Evolutionary conservation across 2,113 vertebrate species (phyloP).

Genomic region (Fulica atra): DNA sequence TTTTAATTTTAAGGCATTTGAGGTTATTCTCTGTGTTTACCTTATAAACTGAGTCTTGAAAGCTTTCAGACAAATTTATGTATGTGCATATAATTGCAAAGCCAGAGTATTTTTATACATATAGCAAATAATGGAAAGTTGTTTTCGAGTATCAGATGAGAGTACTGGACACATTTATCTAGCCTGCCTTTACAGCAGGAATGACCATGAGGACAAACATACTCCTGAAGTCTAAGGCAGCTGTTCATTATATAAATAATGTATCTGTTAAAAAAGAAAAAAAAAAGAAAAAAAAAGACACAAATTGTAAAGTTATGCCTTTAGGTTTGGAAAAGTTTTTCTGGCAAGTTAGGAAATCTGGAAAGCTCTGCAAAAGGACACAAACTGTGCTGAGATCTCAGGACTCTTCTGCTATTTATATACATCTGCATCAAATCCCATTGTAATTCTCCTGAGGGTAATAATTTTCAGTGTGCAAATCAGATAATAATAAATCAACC

Average conservation of each 20-base stretch:
- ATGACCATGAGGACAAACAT: neutral
- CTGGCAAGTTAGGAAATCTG: constrained; percentile 19
- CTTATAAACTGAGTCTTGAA: neutral
- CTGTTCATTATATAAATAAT: neutral
- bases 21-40: neutral
- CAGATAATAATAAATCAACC: constrained; percentile 64
- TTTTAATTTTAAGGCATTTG: neutral
- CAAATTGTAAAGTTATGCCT: neutral
- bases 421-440: constrained; percentile 47
- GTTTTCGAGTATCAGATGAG: neutral
- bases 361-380: neutral
- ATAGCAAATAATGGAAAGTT: neutral
- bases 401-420: constrained; percentile 57
- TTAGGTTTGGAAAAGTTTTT: constrained; percentile 8
- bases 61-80: neutral
- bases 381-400: constrained; percentile 40
- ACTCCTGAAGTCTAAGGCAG: neutral
- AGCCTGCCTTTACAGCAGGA: neutral
- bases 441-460: constrained; percentile 30
- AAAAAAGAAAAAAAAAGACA: neutral
- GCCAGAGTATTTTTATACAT: neutral
- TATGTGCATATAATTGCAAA: neutral
- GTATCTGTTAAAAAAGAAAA: neutral
- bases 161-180: neutral
- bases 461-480: constrained; percentile 59